These are phyloP conservation scores for Gibbula magus DNA, from an alignment of 2,888 invertebrate species.

Conservation along the genomic window DNA sequence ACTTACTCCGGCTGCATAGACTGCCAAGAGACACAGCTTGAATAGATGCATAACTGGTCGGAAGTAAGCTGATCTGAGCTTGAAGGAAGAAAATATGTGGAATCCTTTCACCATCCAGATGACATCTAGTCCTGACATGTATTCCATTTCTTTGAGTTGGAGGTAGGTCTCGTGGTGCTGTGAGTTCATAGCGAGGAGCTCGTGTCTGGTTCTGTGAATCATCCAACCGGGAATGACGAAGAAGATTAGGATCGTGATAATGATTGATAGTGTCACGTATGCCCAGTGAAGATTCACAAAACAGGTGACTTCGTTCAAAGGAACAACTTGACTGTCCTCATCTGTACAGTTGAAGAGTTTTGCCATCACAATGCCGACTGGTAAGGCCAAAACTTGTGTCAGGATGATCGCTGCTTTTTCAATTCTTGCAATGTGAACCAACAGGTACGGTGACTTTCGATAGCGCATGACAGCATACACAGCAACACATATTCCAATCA, in stretches of 20 bases:
- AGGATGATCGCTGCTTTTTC: conserved; percentile 56
- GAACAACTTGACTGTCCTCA: conserved; percentile 52
- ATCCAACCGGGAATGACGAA: conserved; percentile 63
- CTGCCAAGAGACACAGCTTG: conserved; percentile 56
- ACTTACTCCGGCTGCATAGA: conserved; percentile 58
- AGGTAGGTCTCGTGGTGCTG: conserved; percentile 67
- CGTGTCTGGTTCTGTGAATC: conserved; percentile 55
- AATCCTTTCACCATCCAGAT: conserved; percentile 64
- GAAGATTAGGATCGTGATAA: conserved; percentile 53
- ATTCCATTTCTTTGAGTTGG: conserved; percentile 70
- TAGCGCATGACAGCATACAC: conserved; percentile 51
- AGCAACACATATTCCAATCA: conserved; percentile 44
- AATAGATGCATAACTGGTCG: conserved; percentile 56
- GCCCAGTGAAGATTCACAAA: conserved; percentile 61
- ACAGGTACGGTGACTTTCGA: conserved; percentile 53
- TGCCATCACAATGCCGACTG: conserved; percentile 57
- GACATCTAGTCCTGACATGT: conserved; percentile 68
- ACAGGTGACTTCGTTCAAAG: conserved; percentile 60
- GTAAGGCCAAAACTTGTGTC: conserved; percentile 62
- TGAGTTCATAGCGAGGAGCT: conserved; percentile 56
- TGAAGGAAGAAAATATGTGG: conserved; percentile 69
- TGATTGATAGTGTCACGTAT: conserved; percentile 53
- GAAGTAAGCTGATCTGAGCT: conserved; percentile 60
- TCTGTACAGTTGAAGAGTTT: conserved; percentile 65
- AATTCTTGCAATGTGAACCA: conserved; percentile 63